Base-by-base conservation (phyloP, 2,113 vertebrate species). In the Sciurus niger region DNA sequence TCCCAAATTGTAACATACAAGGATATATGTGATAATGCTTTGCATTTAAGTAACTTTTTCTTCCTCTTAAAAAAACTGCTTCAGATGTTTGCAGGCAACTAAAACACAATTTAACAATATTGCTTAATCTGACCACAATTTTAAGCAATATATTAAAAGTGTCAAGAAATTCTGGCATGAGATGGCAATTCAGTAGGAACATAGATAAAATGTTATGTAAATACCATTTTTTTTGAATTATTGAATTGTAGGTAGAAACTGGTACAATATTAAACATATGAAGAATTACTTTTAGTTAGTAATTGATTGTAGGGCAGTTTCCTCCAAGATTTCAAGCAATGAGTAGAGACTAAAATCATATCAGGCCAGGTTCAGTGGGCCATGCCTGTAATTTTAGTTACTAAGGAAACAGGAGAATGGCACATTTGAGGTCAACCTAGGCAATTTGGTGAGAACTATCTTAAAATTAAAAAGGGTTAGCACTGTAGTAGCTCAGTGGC, bases 211-310 rank as follows among this genome's bases (percentile, higher is more conserved):
- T 82, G 24, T 97, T 94, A 89, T 43, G 93, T 28, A 70, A 90
- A 4, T 85, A 55, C 46, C 48, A 79, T 79, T 93, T 85, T 67
- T 94, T 82, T 96, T 95, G 88, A 96, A 96, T 96, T 97, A 96
- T 89, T 96, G 93, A 97, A 89, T 95, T 98, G 93, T 96, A 98
- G 37, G 90, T 98, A 60, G 98, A 95, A 96, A 70, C 92, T 88
- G 60, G 58, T 60, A 63, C 25, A 25, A 63, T 63, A 63, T 13
- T 58, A 96, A 97, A 93, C 72, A 80, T 11, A 80, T 0, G 1
- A 63, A 46, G 65, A 93, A 1, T 94, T 94, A 55, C 87, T 89
- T 80, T 88, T 68, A 84, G 58, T 90, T 85, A 65, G 79, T 90
- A 92, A 20, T 70, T 93, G 70, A 40, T 94, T 92, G 25, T 91